Evolutionary conservation across 2,797 vertebrate species (phyloP).

Genomic region (Trichosurus vulpecula): DNA sequence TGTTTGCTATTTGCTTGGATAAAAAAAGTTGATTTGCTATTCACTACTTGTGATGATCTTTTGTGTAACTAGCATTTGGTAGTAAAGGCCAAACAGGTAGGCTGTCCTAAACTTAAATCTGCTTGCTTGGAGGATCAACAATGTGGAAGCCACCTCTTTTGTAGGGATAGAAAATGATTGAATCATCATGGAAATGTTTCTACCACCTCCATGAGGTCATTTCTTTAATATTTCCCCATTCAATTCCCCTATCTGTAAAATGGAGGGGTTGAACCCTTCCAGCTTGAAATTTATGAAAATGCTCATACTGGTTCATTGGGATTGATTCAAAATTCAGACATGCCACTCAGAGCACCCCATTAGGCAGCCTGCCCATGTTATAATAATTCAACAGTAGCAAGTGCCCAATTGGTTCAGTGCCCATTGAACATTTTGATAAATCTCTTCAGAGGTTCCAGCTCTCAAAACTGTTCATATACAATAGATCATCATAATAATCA

Average conservation of each 20-base stretch:
- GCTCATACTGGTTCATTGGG: neutral
- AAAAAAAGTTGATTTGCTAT: neutral
- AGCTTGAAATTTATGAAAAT: neutral
- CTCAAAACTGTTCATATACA: neutral
- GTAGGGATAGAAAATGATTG: neutral
- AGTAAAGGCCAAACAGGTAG: neutral
- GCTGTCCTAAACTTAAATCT: neutral
- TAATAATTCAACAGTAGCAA: neutral
- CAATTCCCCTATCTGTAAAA: neutral
- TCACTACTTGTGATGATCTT: neutral
- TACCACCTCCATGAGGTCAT: neutral
- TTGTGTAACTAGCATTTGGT: neutral
- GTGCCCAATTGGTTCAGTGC: neutral
- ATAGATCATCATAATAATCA: too few relatives aligned
- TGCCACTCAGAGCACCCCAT: neutral
- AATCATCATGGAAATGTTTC: neutral
- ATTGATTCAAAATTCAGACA: neutral
- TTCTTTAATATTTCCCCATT: neutral
- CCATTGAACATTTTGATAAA: neutral
- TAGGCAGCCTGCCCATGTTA: neutral
- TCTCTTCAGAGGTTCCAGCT: neutral
- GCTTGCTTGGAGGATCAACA: neutral
- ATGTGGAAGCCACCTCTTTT: neutral
- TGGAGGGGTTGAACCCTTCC: neutral
- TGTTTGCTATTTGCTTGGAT: neutral